Percentiles rank a stretch among this genome's conserved stretches.
Evolutionary conservation across 2,797 vertebrate species (phyloP).

Genomic region (Pseudocheirus occidentalis): DNA sequence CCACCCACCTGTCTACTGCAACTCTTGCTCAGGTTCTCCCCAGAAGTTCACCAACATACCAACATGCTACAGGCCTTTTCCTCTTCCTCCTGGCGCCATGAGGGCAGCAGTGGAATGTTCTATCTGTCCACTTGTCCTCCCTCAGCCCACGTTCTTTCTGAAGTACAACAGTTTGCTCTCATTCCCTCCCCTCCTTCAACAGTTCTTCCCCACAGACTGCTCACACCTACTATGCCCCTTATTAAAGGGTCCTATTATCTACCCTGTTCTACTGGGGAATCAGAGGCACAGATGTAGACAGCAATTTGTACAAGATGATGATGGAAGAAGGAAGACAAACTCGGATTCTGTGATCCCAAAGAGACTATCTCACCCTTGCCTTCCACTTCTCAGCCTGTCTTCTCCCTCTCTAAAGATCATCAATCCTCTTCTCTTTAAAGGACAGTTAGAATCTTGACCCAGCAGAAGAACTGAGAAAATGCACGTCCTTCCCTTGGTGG

Average conservation of each 20-base stretch:
- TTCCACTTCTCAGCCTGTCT: not conserved
- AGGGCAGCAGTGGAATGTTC: not conserved
- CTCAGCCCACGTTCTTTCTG: not conserved
- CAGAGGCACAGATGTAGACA: not conserved
- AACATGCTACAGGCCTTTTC: not conserved
- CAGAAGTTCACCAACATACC: not conserved
- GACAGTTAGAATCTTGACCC: not conserved
- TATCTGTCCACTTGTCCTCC: too few species aligned
- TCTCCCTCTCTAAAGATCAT: conserved; percentile 27
- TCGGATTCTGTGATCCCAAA: conserved; percentile 27
- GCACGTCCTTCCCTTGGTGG: not conserved
- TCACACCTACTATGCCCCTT: not conserved
- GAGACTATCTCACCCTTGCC: conserved; percentile 5
- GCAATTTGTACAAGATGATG: not conserved
- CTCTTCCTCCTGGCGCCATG: not conserved
- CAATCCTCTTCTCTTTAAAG: conserved; percentile 45
- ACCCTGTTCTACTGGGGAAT: not conserved
- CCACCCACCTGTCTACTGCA: too few species aligned
- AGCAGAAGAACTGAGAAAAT: not conserved
- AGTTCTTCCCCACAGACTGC: not conserved
- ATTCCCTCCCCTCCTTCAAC: not conserved
- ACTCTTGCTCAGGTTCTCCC: not conserved
- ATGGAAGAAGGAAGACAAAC: not conserved
- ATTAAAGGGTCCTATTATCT: conserved; percentile 43
- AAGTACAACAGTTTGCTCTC: not conserved